A percentile compares a stretch with the other conserved stretches of the same genome.
Conservation (phyloP, 2,888 invertebrate species). For the Drosophila gaucha region DNA sequence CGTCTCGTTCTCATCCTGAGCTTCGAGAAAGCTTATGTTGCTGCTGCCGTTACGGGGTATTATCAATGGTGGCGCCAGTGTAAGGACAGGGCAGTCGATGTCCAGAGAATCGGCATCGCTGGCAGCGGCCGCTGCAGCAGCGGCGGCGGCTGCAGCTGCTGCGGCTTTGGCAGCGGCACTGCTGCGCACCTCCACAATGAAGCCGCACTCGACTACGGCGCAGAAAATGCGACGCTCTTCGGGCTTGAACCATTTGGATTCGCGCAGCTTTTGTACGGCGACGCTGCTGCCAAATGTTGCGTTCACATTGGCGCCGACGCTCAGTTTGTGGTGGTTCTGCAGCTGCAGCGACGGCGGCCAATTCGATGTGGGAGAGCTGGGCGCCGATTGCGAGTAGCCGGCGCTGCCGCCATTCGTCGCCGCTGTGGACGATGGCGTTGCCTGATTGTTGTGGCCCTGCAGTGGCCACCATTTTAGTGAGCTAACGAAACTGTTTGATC, state of each 20-base stretch:
- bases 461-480: slow-evolving; percentile 84
- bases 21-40: slow-evolving; percentile 68
- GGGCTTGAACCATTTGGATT: slow-evolving; percentile 91
- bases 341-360: slow-evolving; percentile 63
- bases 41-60: slow-evolving; percentile 69
- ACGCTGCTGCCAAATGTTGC: slow-evolving; percentile 85
- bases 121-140: slow-evolving; percentile 52
- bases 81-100: slow-evolving; percentile 61
- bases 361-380: slow-evolving; percentile 68
- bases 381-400: slow-evolving; percentile 70
- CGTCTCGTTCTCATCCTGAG: slow-evolving; percentile 83
- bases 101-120: slow-evolving; percentile 63
- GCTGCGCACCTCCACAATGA: slow-evolving; percentile 88
- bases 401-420: slow-evolving; percentile 38
- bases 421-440: slow-evolving; percentile 44
- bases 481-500: slow-evolving; percentile 84
- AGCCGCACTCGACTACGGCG: slow-evolving; percentile 90
- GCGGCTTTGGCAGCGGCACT: slow-evolving; percentile 80
- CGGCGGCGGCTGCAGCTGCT: slow-evolving; percentile 79
- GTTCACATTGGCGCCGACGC: slow-evolving; percentile 50
- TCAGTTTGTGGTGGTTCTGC: slow-evolving; percentile 39
- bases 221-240: slow-evolving; percentile 90
- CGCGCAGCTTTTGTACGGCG: slow-evolving; percentile 89
- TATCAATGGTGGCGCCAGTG: slow-evolving; percentile 53
- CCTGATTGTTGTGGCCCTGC: slow-evolving; percentile 78